phyloP scores from a whole-genome alignment of 2,888 invertebrate genomes.

The Drosophila falleni region DNA sequence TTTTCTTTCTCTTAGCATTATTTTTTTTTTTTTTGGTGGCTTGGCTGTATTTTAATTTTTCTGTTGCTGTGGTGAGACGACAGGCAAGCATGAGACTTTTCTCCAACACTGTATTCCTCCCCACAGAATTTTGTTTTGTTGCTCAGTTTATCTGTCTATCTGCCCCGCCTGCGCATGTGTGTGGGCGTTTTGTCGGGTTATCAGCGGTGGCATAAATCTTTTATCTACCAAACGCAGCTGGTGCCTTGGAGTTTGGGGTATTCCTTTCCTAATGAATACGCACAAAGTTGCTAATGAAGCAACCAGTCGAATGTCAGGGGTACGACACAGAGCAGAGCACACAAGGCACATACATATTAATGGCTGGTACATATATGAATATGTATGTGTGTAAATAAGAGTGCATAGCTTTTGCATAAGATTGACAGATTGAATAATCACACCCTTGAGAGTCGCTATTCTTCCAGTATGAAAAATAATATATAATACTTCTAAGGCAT shows the following conservation, averaged over 20 bases:
- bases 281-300: slow-evolving; percentile 81
- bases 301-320: slow-evolving; percentile 50
- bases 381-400: slow-evolving; percentile 30
- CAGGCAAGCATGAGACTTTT: slow-evolving; percentile 32
- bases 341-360: slow-evolving; percentile 22
- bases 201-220: slow-evolving; percentile 78
- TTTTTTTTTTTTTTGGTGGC: slow-evolving; percentile 16
- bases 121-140: slow-evolving; percentile 42
- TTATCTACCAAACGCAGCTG: slow-evolving; percentile 75
- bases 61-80: slow-evolving; percentile 22
- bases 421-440: slow-evolving; percentile 77
- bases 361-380: slow-evolving; percentile 52
- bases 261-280: slow-evolving; percentile 73
- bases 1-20: slow-evolving; percentile 22
- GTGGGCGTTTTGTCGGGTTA: slow-evolving; percentile 68
- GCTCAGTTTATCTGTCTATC: slow-evolving; percentile 60
- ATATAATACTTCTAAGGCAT: slow-evolving; percentile 11
- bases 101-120: slow-evolving; percentile 11
- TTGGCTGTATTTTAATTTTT: slow-evolving; percentile 47
- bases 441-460: slow-evolving; percentile 55
- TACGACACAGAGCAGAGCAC: not conserved
- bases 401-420: slow-evolving; percentile 46
- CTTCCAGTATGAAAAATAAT: slow-evolving; percentile 28
- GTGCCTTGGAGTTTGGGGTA: slow-evolving; percentile 39
- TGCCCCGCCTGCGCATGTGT: slow-evolving; percentile 22